phyloP scores from a whole-genome alignment of 64 coral and sea anemone species.

The Anthopleura sola region DNA sequence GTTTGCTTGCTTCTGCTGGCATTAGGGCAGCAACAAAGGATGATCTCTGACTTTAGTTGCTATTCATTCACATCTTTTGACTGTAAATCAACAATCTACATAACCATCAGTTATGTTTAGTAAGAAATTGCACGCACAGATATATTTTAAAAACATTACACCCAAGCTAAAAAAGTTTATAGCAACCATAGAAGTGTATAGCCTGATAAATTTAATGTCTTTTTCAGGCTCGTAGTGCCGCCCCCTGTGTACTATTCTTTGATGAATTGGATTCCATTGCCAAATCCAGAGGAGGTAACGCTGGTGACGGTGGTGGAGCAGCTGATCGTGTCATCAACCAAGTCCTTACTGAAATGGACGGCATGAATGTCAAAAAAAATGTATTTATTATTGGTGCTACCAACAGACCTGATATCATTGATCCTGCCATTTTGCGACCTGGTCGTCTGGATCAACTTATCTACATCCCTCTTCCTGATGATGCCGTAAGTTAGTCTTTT shows the following conservation, averaged over 20 bases:
- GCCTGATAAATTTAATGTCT: not conserved
- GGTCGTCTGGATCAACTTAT: conserved; percentile 98
- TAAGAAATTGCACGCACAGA: too few relatives aligned
- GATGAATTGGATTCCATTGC: conserved; percentile 99
- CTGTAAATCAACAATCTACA: too few relatives aligned
- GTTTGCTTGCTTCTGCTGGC: too few relatives aligned
- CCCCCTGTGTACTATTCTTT: conserved; percentile 99
- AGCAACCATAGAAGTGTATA: too few relatives aligned
- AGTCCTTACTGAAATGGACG: conserved; percentile 98
- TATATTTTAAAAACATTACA: too few relatives aligned
- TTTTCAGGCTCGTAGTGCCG: conserved; percentile 90
- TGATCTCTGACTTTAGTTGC: too few relatives aligned
- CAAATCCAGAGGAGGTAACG: conserved; percentile 96
- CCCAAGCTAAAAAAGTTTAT: too few relatives aligned
- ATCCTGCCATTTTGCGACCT: conserved; percentile 93
- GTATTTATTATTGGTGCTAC: conserved; percentile 99
- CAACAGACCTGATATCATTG: conserved; percentile 99
- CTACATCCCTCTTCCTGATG: conserved; percentile 99
- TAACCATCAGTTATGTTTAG: too few relatives aligned
- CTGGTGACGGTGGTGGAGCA: conserved; percentile 96
- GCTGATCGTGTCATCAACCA: conserved; percentile 99
- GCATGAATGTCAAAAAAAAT: conserved; percentile 99
- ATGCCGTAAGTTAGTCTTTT: conserved; percentile 34
- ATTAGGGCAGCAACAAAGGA: too few relatives aligned
- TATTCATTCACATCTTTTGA: too few relatives aligned